Conservation (phyloP, 2,797 vertebrate species). For the Coccyzus lansbergi region DNA sequence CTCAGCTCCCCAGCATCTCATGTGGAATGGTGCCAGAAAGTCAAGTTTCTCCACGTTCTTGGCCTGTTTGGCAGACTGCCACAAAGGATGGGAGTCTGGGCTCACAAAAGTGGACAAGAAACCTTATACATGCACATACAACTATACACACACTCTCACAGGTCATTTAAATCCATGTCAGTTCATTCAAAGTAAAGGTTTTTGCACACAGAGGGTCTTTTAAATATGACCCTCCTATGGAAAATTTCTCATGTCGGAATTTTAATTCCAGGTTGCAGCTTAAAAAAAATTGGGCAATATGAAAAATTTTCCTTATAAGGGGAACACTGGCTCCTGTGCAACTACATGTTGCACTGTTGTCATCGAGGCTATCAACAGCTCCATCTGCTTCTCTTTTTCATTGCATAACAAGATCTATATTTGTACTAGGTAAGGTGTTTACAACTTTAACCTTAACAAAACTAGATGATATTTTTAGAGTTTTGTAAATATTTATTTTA, state of each 20-base stretch:
- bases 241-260: constrained; percentile 34
- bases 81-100: constrained; percentile 62
- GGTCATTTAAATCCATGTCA: constrained; percentile 73
- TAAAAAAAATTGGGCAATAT: neutral
- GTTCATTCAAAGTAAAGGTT: constrained; percentile 55
- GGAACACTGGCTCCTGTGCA: neutral
- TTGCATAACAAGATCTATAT: constrained; percentile 1
- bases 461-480: constrained; percentile 25
- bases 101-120: constrained; percentile 69
- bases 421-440: constrained; percentile 18
- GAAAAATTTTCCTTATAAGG: neutral
- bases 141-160: constrained; percentile 62
- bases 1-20: constrained; percentile 59
- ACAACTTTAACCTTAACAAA: constrained; percentile 32
- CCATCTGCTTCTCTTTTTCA: constrained; percentile 8
- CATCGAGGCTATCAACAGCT: neutral
- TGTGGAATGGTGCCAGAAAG: constrained; percentile 51
- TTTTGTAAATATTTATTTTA: constrained; percentile 31
- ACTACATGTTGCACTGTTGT: neutral
- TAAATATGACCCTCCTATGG: constrained; percentile 39
- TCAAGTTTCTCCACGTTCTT: constrained; percentile 67
- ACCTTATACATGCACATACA: constrained; percentile 70
- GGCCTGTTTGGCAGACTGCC: constrained; percentile 67
- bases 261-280: constrained; percentile 30
- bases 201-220: constrained; percentile 49